Evolutionary conservation across 2,888 invertebrate genomes (phyloP), one percentile per base, ranked within the genome.

Genomic region (Ormyrus pomaceus): DNA sequence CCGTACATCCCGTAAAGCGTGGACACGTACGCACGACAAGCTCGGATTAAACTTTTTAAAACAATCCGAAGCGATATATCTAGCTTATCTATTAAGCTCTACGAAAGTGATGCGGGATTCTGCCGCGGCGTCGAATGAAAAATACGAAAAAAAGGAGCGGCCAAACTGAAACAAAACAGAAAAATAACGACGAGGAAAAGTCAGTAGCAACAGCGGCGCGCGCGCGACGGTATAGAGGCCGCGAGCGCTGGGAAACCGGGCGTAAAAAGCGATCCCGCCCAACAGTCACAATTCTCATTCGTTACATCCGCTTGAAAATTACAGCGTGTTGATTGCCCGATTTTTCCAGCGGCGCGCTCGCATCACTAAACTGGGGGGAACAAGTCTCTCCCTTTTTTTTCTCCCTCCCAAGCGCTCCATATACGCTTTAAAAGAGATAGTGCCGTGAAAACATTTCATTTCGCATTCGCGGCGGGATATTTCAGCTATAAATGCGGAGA

Each of bases 11-110:
- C 45, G 48, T 50, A 69, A 77, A 71, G 11, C 50, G 13, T 48
- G 58, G 10, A 53, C 53, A 48, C 50, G 55, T 50, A n/a, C 66
- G 46, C 10, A 53, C 50, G 48, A 45, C 10, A 19, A 11, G 50
- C 55, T 19, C 2, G 69, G 69, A 80, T 68, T 65, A 72, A 65
- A 68, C 68, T 62, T 80, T 80, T 80, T 65, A 64, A 80, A 77
- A 80, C 77, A 80, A 69, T 80, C 53, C 73, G 19, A 34, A 74
- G 65, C 65, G 73, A 80, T 73, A 80, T 73, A 70, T 80, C 80
- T 73, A 55, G 80, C 69, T 80, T 80, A 80, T 70, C 77, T 73
- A 70, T 77, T 77, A 73, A 80, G 73, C 80, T 66, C 76, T 58
- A 19, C 59, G 55, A 72, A 75, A 69, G 75, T 77, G 68, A 62